phyloP scores from a whole-genome alignment of 2,113 vertebrate genomes.

The Poecilia latipinna region DNA sequence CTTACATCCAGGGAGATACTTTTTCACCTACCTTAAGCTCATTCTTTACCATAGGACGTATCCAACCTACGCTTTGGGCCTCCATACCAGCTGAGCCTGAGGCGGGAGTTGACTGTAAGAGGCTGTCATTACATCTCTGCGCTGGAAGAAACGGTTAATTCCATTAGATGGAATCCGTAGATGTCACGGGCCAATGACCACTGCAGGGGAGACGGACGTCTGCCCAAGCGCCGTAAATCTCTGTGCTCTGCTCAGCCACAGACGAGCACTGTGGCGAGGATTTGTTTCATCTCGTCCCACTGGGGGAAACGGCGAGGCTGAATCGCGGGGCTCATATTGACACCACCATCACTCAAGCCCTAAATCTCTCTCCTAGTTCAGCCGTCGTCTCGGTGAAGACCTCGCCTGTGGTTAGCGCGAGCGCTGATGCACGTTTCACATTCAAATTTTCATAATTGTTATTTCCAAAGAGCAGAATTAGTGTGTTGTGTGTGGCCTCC shows the following conservation, averaged over 20 bases:
- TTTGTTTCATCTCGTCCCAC: conserved; percentile 52
- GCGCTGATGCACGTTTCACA: not conserved
- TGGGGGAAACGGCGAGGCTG: conserved; percentile 18
- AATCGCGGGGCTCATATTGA: conserved; percentile 11
- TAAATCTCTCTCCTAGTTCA: too few relatives aligned
- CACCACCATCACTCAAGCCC: conserved; percentile 9
- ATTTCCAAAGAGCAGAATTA: too few relatives aligned
- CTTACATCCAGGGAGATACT: conserved; percentile 25
- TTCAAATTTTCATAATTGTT: not conserved
- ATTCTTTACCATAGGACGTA: conserved; percentile 45
- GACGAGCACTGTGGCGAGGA: conserved; percentile 32
- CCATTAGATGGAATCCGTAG: conserved; percentile 55
- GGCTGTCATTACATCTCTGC: conserved; percentile 58
- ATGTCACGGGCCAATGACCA: conserved; percentile 53
- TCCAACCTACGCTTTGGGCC: conserved; percentile 53
- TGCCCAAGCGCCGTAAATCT: conserved; percentile 61
- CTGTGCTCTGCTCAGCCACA: conserved; percentile 23
- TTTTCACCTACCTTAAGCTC: conserved; percentile 29
- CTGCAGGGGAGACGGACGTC: conserved; percentile 65
- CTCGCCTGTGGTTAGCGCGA: conserved; percentile 4
- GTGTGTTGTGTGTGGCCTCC: too few relatives aligned
- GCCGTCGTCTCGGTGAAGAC: conserved; percentile 8
- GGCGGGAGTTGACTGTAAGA: conserved; percentile 58
- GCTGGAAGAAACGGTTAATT: conserved; percentile 62
- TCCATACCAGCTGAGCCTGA: conserved; percentile 48